phyloP scores from a whole-genome alignment of 2,797 vertebrate genomes.

The Danio kyathit region DNA sequence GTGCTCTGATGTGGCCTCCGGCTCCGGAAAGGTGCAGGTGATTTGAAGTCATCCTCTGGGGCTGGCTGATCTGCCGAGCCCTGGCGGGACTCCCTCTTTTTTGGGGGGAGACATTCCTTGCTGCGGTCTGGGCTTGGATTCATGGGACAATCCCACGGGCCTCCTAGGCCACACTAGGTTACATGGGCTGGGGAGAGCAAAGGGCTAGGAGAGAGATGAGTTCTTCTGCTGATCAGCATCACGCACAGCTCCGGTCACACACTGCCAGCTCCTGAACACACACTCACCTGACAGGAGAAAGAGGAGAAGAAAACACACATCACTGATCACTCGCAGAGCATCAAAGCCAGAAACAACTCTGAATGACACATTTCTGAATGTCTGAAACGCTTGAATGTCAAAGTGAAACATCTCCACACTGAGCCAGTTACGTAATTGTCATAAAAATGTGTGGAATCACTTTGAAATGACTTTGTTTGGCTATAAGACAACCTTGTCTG shows the following conservation, averaged over 20 bases:
- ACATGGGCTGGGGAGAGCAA: constrained; percentile 83
- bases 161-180: constrained; percentile 78
- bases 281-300: constrained; percentile 70
- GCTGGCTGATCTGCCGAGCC: constrained; percentile 75
- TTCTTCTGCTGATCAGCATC: constrained; percentile 79
- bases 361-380: too few species aligned
- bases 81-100: constrained; percentile 85
- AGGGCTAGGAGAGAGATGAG: constrained; percentile 73
- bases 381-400: too few species aligned
- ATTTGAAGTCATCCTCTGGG: constrained; percentile 81
- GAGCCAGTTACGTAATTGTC: too few species aligned
- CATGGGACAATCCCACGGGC: constrained; percentile 83
- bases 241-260: constrained; percentile 71
- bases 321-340: too few species aligned
- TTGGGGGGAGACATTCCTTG: constrained; percentile 86
- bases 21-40: constrained; percentile 76
- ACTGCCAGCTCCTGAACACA: constrained; percentile 58
- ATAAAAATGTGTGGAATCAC: too few species aligned
- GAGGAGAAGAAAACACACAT: constrained; percentile 11
- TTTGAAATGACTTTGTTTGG: too few species aligned
- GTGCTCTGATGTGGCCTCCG: constrained; percentile 68
- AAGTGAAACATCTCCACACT: too few species aligned
- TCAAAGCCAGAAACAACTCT: too few species aligned
- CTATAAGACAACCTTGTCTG: too few species aligned
- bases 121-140: constrained; percentile 84